Base-by-base conservation (phyloP, 2,888 invertebrate species). In the Pollenia griseotomentosa region DNA sequence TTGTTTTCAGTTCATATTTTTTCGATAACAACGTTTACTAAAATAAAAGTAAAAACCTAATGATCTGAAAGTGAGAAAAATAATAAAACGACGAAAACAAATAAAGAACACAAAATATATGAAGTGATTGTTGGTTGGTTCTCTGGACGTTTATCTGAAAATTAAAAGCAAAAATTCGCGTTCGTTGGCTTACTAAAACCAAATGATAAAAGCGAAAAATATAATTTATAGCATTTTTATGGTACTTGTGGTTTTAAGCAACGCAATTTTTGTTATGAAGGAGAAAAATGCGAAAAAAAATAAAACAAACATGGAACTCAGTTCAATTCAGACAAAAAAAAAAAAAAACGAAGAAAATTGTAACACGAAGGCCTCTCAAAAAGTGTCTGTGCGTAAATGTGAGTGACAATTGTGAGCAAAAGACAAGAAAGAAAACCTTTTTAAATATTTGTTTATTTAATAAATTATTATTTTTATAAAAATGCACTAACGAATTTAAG, bases 31-130 rank as follows among this genome's bases (percentile, higher is more conserved):
- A 79, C 44, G 71, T 87, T 75, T 83, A 44, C 82, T 71, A 44
- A 87, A 80, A 79, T 78, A 81, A 85, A 87, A 80, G 82, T 79
- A 85, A 85, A 77, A 85, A 82, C 53, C 75, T 61, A 44, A 74
- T 81, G 51, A 78, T 70, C 66, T 82, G 63, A 80, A 81, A 85
- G 68, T 74, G 78, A 68, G 73, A 63, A 48, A 82, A 57, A 63
- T 80, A 65, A 63, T 16, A 46, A 19, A 57, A 23, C 6, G 40
- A 59, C 7, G 66, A 12, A 51, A 75, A 61, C 46, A 83, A 83
- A 75, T 70, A 83, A 59, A 68, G 7, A 75, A 75, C 59, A 74
- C 55, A 46, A 51, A 75, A 75, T 68, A 75, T 68, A 42, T 48
- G 46, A 40, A 81, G 68, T 78, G 65, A 59, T 55, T 75, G 68